Conservation (phyloP, 2,888 invertebrate genomes). For the Galerucella calmariensis region DNA sequence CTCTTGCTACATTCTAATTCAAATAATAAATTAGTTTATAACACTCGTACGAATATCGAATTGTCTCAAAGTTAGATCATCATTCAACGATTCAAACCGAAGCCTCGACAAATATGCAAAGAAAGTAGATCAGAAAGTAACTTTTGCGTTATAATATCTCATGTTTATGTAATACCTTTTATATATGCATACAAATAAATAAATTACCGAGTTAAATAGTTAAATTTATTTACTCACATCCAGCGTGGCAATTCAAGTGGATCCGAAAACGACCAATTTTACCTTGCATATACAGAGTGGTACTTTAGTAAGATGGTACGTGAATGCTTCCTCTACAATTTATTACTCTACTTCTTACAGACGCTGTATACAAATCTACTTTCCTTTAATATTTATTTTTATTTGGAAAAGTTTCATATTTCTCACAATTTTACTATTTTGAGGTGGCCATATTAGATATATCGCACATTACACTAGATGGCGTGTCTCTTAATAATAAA, state of each 20-base stretch:
- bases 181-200: background rate
- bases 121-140: slow-evolving; percentile 7
- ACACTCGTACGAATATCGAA: background rate
- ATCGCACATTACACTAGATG: too few species aligned
- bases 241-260: background rate
- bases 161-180: background rate
- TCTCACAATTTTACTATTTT: too few species aligned
- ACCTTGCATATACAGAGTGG: too few species aligned
- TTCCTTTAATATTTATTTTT: too few species aligned
- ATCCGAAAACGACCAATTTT: background rate
- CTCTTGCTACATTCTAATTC: background rate
- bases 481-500: too few species aligned
- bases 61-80: background rate
- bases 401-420: too few species aligned
- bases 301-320: too few species aligned
- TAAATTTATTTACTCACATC: background rate
- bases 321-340: too few species aligned
- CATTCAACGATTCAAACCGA: background rate
- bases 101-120: background rate
- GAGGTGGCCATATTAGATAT: too few species aligned
- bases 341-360: too few species aligned
- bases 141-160: background rate
- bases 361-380: too few species aligned
- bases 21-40: background rate
- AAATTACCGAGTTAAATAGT: background rate